Percentiles rank a stretch among this genome's conserved stretches.
Conservation (phyloP, 2,888 invertebrate genomes). For the Cheilosia scutellata region DNA sequence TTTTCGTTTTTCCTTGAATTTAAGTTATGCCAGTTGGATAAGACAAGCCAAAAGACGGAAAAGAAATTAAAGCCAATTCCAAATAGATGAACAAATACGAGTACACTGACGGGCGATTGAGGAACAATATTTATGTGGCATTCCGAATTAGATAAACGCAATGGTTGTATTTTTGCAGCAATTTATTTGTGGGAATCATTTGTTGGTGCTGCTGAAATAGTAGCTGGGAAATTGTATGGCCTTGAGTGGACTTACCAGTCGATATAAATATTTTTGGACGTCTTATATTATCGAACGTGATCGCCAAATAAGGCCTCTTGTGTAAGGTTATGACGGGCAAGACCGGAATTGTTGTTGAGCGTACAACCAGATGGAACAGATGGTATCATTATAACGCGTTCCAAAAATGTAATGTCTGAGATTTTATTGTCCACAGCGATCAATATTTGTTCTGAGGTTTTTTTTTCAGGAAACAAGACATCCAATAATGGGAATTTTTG, state of each 20-base stretch:
- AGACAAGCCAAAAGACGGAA: slow-evolving; percentile 42
- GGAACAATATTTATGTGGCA: slow-evolving; percentile 38
- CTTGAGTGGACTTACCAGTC: slow-evolving; percentile 1
- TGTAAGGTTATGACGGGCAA: slow-evolving; percentile 23
- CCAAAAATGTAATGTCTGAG: too few species aligned
- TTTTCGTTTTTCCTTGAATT: slow-evolving; percentile 22
- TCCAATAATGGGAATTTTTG: too few species aligned
- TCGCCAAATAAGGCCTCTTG: slow-evolving; percentile 4
- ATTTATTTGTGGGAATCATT: slow-evolving; percentile 53
- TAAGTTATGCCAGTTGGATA: slow-evolving; percentile 6
- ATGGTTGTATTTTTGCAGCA: neutral
- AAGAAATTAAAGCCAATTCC: slow-evolving; percentile 39
- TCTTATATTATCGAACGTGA: neutral
- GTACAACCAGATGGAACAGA: slow-evolving; percentile 5
- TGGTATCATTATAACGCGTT: neutral
- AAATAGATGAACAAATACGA: slow-evolving; percentile 14
- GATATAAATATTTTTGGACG: neutral
- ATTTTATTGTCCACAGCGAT: too few species aligned
- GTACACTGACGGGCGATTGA: slow-evolving; percentile 20
- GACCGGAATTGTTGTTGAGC: slow-evolving; percentile 17
- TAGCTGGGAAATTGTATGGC: slow-evolving; percentile 19
- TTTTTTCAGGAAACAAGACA: too few species aligned
- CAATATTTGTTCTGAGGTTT: too few species aligned
- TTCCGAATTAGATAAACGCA: slow-evolving; percentile 17
- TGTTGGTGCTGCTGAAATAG: neutral